Conservation (phyloP, 2,113 vertebrate species). For the Barbus barbus region DNA sequence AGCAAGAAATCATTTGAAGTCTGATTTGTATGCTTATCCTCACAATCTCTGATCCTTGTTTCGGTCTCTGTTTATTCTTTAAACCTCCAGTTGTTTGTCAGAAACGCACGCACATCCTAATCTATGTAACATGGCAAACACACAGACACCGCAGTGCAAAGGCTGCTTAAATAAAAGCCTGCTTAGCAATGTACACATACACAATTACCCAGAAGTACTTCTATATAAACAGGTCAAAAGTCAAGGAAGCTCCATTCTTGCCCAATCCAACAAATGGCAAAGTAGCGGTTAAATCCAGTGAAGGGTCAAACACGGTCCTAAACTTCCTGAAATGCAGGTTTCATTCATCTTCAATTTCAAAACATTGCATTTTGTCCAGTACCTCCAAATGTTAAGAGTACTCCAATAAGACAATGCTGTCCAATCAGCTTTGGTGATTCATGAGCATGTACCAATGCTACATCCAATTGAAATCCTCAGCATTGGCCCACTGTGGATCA, state of each 20-base stretch:
- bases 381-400: constrained; percentile 18
- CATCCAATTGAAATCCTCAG: constrained; percentile 6
- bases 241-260: background rate
- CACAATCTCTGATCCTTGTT: constrained; percentile 3
- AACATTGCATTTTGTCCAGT: background rate
- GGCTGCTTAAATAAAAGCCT: background rate
- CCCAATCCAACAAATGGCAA: background rate
- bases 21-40: background rate
- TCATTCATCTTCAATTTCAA: constrained; percentile 2
- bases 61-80: background rate
- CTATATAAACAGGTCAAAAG: constrained; percentile 15
- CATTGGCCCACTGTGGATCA: background rate
- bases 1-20: constrained; percentile 19
- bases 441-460: background rate
- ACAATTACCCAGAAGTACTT: constrained; percentile 6
- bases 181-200: background rate
- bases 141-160: background rate
- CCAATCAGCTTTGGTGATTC: constrained; percentile 26
- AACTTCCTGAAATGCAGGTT: background rate
- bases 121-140: background rate
- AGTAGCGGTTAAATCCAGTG: background rate
- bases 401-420: constrained; percentile 7
- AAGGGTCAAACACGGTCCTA: background rate
- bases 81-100: constrained; percentile 15
- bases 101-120: background rate